Percentiles rank a stretch among this genome's conserved stretches.
These are phyloP conservation scores for Leptosomus discolor DNA, from an alignment of 2,113 vertebrate genomes.

Conservation along the genomic window DNA sequence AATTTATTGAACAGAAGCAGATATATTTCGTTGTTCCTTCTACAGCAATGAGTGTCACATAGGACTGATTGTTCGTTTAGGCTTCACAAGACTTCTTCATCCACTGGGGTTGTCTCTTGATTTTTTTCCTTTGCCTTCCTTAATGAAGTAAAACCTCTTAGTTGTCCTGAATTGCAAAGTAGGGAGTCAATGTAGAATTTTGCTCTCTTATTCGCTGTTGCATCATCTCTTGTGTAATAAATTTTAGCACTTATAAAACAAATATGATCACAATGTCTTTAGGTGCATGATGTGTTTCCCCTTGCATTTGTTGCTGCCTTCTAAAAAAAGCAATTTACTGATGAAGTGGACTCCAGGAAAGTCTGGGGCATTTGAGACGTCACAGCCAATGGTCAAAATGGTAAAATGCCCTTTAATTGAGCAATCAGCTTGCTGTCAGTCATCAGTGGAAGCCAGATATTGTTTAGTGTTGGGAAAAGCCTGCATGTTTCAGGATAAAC, in stretches of 20 bases:
- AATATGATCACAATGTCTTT: neutral
- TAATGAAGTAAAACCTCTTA: slow-evolving; percentile 45
- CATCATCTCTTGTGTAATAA: slow-evolving; percentile 68
- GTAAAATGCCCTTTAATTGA: neutral
- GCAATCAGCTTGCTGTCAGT: neutral
- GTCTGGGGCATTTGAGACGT: neutral
- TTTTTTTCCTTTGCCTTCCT: neutral
- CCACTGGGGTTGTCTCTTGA: neutral
- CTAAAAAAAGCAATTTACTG: neutral
- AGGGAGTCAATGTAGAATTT: slow-evolving; percentile 41
- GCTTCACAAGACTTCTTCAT: neutral
- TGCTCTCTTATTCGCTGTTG: slow-evolving; percentile 53
- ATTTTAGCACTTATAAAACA: slow-evolving; percentile 52
- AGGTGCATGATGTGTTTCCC: slow-evolving; percentile 10
- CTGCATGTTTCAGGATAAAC: neutral
- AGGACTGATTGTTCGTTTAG: neutral
- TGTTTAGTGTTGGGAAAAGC: neutral
- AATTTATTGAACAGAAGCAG: slow-evolving; percentile 47
- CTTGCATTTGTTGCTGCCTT: neutral
- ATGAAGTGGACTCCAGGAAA: neutral
- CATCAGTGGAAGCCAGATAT: neutral
- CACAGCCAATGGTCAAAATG: neutral
- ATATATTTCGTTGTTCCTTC: slow-evolving; percentile 29
- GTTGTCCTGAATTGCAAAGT: slow-evolving; percentile 37
- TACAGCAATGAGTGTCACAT: neutral